Percentiles rank a stretch among this genome's conserved stretches.
These are phyloP conservation scores for Lithophane leautieri DNA, from an alignment of 2,888 invertebrate species.

Conservation along the genomic window DNA sequence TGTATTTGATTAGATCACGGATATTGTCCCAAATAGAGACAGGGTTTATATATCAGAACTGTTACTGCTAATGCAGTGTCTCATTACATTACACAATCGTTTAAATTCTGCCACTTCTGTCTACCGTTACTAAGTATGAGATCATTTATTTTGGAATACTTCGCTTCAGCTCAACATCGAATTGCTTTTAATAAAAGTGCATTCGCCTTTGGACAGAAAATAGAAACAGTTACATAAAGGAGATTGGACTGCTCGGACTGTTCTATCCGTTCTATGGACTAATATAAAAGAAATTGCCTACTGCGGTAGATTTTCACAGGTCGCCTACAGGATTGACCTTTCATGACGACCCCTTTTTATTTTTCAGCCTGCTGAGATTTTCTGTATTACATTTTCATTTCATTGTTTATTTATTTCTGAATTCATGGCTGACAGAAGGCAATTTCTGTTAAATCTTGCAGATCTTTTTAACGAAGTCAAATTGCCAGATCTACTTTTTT, in stretches of 20 bases:
- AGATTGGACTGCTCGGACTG: conserved; percentile 43
- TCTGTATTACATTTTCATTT: conserved; percentile 29
- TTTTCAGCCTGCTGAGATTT: conserved; percentile 30
- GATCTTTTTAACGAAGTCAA: conserved; percentile 10
- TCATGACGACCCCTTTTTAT: conserved; percentile 42
- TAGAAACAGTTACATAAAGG: conserved; percentile 44
- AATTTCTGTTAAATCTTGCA: conserved; percentile 12
- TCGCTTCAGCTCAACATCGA: conserved; percentile 35
- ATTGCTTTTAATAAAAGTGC: conserved; percentile 57
- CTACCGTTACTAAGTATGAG: conserved; percentile 34
- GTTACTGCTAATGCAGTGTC: conserved; percentile 60
- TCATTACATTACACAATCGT: conserved; percentile 64
- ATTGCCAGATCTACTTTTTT: conserved; percentile 7
- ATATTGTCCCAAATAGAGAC: conserved; percentile 50
- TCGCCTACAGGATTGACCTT: conserved; percentile 54
- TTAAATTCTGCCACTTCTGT: conserved; percentile 43
- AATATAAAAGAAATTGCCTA: conserved; percentile 56
- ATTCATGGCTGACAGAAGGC: not conserved
- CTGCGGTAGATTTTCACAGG: conserved; percentile 45
- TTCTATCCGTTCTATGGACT: conserved; percentile 28
- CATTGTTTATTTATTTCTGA: conserved; percentile 42
- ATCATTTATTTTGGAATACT: conserved; percentile 53
- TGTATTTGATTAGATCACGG: conserved; percentile 53
- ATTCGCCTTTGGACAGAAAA: conserved; percentile 28
- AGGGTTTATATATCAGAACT: conserved; percentile 56